Evolutionary conservation across 2,888 invertebrate genomes (phyloP).

Genomic region (Sisyra nigra): DNA sequence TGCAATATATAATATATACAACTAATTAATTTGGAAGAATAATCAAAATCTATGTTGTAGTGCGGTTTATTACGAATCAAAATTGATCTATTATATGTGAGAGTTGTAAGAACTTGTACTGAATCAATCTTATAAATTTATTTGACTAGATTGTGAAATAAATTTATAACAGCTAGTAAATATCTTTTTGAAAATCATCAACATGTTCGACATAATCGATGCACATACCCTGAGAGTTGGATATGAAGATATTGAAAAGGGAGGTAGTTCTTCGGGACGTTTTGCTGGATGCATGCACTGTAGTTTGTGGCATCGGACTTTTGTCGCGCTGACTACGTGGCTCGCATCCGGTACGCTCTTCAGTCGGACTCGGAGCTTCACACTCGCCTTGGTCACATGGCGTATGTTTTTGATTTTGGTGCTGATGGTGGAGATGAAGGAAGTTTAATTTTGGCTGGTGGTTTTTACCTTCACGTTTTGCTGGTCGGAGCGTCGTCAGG

Average conservation of each 20-base stretch:
- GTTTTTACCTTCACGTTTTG: slow-evolving; percentile 47
- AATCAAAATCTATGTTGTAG: too few relatives aligned
- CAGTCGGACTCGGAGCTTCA: slow-evolving; percentile 12
- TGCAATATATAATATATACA: too few relatives aligned
- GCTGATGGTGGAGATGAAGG: slow-evolving; percentile 14
- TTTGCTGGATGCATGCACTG: slow-evolving; percentile 41
- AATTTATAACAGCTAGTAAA: too few relatives aligned
- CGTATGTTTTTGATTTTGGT: slow-evolving; percentile 8
- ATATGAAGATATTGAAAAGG: slow-evolving; percentile 88
- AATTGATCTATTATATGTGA: too few relatives aligned
- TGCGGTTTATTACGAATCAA: too few relatives aligned
- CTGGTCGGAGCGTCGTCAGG: slow-evolving; percentile 27
- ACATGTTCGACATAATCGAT: slow-evolving; percentile 1
- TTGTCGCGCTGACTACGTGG: slow-evolving; percentile 9
- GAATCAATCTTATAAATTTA: too few relatives aligned
- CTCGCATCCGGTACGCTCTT: background rate
- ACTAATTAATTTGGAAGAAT: too few relatives aligned
- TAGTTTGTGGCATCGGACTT: slow-evolving; percentile 16
- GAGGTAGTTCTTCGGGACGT: slow-evolving; percentile 86
- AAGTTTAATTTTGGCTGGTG: too few relatives aligned
- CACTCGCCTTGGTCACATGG: slow-evolving; percentile 16
- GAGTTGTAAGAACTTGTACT: too few relatives aligned
- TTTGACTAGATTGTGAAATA: too few relatives aligned
- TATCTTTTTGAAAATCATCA: too few relatives aligned
- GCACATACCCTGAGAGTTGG: slow-evolving; percentile 78